Percentiles rank a stretch among this genome's conserved stretches.
Evolutionary conservation across 2,797 vertebrate species (phyloP).

Genomic region (Notolabrus celidotus): DNA sequence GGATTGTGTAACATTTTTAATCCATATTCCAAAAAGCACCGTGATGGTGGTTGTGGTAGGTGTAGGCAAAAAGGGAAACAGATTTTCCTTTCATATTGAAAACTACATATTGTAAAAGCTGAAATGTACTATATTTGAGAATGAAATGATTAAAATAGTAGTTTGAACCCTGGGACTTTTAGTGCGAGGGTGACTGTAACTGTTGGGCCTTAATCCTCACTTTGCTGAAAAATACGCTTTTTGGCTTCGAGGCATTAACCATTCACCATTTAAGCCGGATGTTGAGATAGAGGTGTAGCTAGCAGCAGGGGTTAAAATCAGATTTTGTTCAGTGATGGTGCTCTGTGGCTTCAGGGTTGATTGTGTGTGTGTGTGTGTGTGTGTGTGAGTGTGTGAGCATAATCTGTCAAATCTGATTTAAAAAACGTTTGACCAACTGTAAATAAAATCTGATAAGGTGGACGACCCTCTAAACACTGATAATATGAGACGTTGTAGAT

Average conservation of each 20-base stretch:
- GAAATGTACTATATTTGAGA: background rate
- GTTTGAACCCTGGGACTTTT: conserved; percentile 6
- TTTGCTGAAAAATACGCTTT: conserved; percentile 43
- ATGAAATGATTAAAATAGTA: conserved; percentile 15
- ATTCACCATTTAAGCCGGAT: conserved; percentile 34
- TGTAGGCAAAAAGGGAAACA: conserved; percentile 9
- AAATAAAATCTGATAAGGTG: background rate
- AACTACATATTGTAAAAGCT: background rate
- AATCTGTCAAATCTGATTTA: background rate
- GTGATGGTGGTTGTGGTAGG: conserved; percentile 4
- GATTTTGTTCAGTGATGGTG: background rate
- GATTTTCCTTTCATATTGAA: background rate
- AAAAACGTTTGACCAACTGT: background rate
- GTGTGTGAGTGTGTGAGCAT: background rate
- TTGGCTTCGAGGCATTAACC: conserved; percentile 40
- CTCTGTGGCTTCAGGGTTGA: background rate
- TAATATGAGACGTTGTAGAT: background rate
- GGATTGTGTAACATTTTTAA: conserved; percentile 39
- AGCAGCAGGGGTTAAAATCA: background rate
- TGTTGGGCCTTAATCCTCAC: conserved; percentile 52
- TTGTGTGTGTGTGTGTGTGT: too few relatives aligned
- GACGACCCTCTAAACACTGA: background rate
- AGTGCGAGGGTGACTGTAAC: conserved; percentile 4
- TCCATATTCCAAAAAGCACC: conserved; percentile 26
- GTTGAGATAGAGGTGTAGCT: background rate